These are phyloP conservation scores for Parus major DNA, from an alignment of 2,113 vertebrate genomes.

Conservation along the genomic window DNA sequence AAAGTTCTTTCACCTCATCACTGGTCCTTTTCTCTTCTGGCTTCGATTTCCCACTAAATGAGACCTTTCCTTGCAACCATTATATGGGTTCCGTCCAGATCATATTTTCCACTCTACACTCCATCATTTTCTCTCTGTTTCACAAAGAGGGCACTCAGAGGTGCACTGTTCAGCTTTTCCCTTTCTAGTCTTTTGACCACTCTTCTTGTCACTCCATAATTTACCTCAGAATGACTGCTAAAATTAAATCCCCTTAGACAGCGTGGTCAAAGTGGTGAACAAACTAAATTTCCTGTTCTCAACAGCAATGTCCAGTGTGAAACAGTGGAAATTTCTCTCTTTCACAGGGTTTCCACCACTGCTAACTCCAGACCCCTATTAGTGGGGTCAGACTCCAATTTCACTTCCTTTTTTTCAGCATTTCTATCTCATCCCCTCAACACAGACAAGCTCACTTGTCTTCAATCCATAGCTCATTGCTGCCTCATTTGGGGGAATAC, in stretches of 20 bases:
- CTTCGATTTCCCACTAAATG: neutral
- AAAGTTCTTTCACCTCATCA: neutral
- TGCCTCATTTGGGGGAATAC: neutral
- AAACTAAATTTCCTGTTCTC: neutral
- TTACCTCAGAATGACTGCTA: neutral
- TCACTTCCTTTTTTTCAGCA: neutral
- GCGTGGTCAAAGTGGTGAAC: neutral
- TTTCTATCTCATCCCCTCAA: neutral
- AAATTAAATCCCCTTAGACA: neutral
- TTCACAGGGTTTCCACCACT: neutral
- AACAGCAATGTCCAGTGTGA: neutral
- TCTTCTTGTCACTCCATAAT: neutral
- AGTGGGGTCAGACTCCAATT: neutral
- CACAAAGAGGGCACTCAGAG: neutral
- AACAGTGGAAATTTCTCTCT: neutral
- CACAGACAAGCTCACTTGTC: neutral
- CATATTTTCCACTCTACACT: neutral
- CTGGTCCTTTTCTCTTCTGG: neutral
- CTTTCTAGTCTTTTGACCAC: neutral
- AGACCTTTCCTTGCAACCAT: neutral
- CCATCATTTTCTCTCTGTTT: neutral
- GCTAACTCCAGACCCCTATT: neutral
- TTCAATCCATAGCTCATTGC: neutral
- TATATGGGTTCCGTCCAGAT: neutral
- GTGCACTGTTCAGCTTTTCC: neutral